Evolutionary conservation across 2,113 vertebrate genomes (phyloP).

Genomic region (Silurus asotus): DNA sequence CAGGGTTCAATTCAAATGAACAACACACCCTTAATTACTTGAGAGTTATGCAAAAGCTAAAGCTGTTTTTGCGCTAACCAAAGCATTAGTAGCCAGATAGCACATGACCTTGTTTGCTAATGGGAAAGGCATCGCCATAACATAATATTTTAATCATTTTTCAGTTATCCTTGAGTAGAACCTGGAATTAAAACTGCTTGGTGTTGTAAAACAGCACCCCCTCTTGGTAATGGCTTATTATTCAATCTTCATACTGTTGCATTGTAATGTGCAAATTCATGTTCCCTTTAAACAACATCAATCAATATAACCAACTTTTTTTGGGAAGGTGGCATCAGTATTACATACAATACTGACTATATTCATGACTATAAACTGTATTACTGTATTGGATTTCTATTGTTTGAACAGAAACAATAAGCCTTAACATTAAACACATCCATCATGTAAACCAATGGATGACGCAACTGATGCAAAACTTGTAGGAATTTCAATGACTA

Average conservation of each 20-base stretch:
- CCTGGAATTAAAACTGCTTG: neutral
- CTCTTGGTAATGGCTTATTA: neutral
- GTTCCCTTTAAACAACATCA: neutral
- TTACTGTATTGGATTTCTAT: neutral
- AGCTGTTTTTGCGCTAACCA: neutral
- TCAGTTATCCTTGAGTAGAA: neutral
- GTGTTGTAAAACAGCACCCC: neutral
- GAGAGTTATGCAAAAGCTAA: neutral
- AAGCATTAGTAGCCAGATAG: constrained; percentile 1
- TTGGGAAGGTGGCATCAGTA: neutral
- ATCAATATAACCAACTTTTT: neutral
- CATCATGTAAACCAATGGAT: neutral
- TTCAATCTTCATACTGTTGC: neutral
- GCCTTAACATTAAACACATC: neutral
- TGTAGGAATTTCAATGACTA: too few species aligned
- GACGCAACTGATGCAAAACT: too few species aligned
- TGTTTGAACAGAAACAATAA: neutral
- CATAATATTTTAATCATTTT: neutral
- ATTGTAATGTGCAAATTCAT: neutral
- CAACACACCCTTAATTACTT: neutral
- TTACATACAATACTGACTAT: neutral
- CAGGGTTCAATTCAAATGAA: neutral
- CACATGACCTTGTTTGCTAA: neutral
- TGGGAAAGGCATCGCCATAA: neutral
- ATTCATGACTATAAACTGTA: neutral